Conservation (phyloP, 1,140 invertebrate genomes). For the Bilobella aurantiaca region DNA sequence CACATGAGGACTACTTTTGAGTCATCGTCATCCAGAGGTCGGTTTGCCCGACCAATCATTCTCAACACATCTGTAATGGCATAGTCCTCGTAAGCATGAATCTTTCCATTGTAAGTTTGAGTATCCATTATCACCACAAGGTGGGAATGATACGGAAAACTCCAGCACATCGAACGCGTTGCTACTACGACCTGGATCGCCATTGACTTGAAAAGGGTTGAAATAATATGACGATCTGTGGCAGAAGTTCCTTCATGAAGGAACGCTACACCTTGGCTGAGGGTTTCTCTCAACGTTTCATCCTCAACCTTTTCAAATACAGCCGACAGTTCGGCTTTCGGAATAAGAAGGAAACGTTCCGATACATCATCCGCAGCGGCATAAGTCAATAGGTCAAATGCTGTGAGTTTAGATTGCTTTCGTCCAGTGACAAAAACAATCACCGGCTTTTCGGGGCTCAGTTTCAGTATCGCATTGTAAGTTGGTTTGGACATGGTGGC, state of each 20-base stretch:
- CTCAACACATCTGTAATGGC: constrained; percentile 93
- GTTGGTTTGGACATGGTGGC: constrained; percentile 96
- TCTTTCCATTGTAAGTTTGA: constrained; percentile 91
- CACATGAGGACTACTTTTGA: constrained; percentile 95
- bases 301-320: constrained; percentile 38
- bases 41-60: constrained; percentile 87
- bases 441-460: constrained; percentile 78
- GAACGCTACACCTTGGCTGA: constrained; percentile 90
- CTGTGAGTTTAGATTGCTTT: constrained; percentile 83
- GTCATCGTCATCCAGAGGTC: constrained; percentile 82
- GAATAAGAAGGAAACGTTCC: constrained; percentile 75
- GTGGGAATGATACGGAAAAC: constrained; percentile 74
- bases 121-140: constrained; percentile 96
- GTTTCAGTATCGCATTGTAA: constrained; percentile 83
- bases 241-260: constrained; percentile 84
- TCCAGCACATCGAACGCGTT: constrained; percentile 84
- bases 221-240: constrained; percentile 75
- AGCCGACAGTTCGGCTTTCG: constrained; percentile 54
- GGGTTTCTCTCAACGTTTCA: constrained; percentile 66
- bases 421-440: constrained; percentile 95
- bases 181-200: constrained; percentile 89
- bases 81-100: constrained; percentile 79
- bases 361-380: constrained; percentile 77
- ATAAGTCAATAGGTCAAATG: constrained; percentile 88
- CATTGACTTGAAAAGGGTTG: constrained; percentile 83